These are phyloP conservation scores for Macaria notata DNA, from an alignment of 2,888 invertebrate species.

Conservation along the genomic window DNA sequence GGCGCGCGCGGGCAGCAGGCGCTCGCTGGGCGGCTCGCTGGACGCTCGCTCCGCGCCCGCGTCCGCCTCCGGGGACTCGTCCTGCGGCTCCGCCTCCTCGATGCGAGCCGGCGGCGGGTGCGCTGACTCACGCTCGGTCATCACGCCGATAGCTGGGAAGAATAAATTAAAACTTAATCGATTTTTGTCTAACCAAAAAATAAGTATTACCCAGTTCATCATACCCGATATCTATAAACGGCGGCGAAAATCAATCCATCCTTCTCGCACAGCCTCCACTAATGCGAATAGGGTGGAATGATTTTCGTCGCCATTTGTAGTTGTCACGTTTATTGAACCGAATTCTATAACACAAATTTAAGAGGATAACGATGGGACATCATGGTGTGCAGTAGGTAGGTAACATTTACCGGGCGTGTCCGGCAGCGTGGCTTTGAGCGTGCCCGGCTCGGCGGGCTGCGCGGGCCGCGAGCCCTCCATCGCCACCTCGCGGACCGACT, in stretches of 20 bases:
- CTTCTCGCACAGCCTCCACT: too few relatives aligned
- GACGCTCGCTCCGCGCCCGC: conserved; percentile 29
- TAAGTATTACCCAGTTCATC: too few relatives aligned
- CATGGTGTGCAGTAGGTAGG: neutral
- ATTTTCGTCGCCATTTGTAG: too few relatives aligned
- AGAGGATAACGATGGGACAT: too few relatives aligned
- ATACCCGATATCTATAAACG: too few relatives aligned
- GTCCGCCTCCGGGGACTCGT: conserved; percentile 32
- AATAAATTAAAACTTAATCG: neutral
- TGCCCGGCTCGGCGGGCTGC: conserved; percentile 94
- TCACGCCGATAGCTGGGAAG: conserved; percentile 88
- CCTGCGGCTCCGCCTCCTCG: conserved; percentile 13
- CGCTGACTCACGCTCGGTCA: conserved; percentile 97
- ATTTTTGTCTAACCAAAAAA: too few relatives aligned
- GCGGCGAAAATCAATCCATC: too few relatives aligned
- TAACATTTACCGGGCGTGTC: conserved; percentile 89
- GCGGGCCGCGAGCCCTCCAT: conserved; percentile 94
- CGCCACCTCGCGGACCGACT: conserved; percentile 83
- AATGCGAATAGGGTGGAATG: too few relatives aligned
- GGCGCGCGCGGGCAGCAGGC: conserved; percentile 50
- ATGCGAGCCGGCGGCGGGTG: conserved; percentile 83
- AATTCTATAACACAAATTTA: too few relatives aligned
- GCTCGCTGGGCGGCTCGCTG: conserved; percentile 31
- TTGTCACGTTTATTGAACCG: too few relatives aligned
- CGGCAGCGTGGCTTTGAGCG: conserved; percentile 93